Percentiles rank a stretch among this genome's conserved stretches.
These are phyloP conservation scores for Lepeophtheirus nordmannii DNA, from an alignment of 2,888 invertebrate species.

Conservation along the genomic window DNA sequence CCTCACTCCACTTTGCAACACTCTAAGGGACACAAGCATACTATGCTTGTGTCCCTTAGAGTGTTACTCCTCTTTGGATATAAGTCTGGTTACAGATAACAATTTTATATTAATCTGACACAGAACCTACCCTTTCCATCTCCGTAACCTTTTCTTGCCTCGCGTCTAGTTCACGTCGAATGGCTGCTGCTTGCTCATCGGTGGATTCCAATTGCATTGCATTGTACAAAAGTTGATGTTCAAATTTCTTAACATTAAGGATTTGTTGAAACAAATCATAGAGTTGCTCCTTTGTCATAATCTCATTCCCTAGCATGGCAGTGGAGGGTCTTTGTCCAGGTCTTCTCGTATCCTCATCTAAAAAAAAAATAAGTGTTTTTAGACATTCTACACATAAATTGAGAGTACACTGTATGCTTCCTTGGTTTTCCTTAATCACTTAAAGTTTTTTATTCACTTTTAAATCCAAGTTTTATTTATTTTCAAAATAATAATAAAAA, in stretches of 20 bases:
- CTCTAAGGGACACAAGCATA: too few species aligned
- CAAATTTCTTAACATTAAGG: constrained; percentile 94
- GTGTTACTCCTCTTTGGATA: too few species aligned
- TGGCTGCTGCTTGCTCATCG: constrained; percentile 98
- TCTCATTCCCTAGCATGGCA: constrained; percentile 33
- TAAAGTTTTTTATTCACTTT: too few species aligned
- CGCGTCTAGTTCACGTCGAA: constrained; percentile 92
- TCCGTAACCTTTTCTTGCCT: constrained; percentile 90
- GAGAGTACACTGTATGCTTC: too few species aligned
- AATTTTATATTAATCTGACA: too few species aligned
- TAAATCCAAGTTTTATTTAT: too few species aligned
- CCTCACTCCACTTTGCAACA: too few species aligned
- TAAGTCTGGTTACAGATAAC: too few species aligned
- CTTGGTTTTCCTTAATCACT: too few species aligned
- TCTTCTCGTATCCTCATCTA: constrained; percentile 49
- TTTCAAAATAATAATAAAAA: too few species aligned
- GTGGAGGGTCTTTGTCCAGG: constrained; percentile 22
- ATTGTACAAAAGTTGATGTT: constrained; percentile 97
- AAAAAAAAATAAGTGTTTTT: constrained; percentile 4
- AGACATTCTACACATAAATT: too few species aligned
- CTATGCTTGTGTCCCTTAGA: too few species aligned
- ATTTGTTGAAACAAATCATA: constrained; percentile 99
- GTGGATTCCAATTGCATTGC: constrained; percentile 71
- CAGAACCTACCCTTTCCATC: constrained; percentile 79
- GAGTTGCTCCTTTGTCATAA: constrained; percentile 94